Percentiles rank a stretch among this genome's conserved stretches.
phyloP scores from a whole-genome alignment of 2,888 invertebrate genomes.

The Tetranychus piercei region DNA sequence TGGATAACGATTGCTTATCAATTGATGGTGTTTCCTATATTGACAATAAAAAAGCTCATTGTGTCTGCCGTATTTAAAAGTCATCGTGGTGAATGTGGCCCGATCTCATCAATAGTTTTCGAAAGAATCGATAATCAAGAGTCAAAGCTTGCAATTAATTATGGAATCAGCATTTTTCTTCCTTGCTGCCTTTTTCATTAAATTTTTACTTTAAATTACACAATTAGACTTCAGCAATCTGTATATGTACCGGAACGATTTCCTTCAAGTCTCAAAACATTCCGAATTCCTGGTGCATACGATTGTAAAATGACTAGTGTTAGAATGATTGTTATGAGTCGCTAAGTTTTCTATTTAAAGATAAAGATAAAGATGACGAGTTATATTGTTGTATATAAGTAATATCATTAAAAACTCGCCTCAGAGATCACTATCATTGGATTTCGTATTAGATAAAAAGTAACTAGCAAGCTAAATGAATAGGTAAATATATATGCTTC shows the following conservation, averaged over 20 bases:
- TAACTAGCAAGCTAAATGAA: neutral
- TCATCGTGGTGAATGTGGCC: no score
- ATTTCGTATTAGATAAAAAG: neutral
- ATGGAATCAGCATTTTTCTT: no score
- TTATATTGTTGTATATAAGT: no score
- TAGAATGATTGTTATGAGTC: neutral
- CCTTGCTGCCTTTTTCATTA: no score
- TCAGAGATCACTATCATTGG: neutral
- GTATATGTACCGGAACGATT: neutral
- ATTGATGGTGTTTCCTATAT: neutral
- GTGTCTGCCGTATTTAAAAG: neutral
- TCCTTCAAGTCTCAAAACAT: neutral
- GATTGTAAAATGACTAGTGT: neutral
- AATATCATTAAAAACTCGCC: neutral
- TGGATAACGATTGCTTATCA: neutral
- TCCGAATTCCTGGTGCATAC: neutral
- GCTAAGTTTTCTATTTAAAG: neutral
- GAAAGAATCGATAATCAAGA: no score
- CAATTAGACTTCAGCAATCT: neutral
- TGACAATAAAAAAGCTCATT: neutral
- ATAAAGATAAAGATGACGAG: neutral
- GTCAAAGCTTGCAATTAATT: no score
- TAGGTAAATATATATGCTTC: neutral
- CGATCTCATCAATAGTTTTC: no score
- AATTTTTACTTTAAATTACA: neutral